phyloP scores from a whole-genome alignment of 2,113 vertebrate species.

The Saccopteryx bilineata region DNA sequence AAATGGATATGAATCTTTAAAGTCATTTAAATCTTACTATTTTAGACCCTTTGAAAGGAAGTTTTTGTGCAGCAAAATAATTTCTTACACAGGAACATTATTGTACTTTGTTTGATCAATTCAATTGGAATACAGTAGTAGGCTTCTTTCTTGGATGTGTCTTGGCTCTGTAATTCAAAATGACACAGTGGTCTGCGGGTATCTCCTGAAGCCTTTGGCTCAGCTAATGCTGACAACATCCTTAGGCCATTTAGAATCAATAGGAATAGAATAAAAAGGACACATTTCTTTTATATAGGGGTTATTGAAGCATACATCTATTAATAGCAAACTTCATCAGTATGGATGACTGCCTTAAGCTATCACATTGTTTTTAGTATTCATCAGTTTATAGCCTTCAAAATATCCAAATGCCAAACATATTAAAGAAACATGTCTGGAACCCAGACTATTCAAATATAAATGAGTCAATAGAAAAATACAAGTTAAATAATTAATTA shows the following conservation, averaged over 20 bases:
- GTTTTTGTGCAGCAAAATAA: constrained; percentile 12
- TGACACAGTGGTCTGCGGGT: background rate
- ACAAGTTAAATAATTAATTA: constrained; percentile 77
- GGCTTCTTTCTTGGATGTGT: background rate
- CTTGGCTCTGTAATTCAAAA: constrained; percentile 34
- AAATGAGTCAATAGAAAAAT: constrained; percentile 61
- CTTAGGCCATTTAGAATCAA: constrained; percentile 55
- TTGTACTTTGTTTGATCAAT: constrained; percentile 8
- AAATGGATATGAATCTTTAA: background rate
- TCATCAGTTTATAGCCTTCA: constrained; percentile 72
- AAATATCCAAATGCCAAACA: constrained; percentile 67
- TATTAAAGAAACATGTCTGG: constrained; percentile 67
- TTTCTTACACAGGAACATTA: constrained; percentile 2
- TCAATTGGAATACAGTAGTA: background rate
- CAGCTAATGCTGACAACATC: constrained; percentile 19
- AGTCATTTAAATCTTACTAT: constrained; percentile 32
- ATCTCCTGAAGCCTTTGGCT: constrained; percentile 31
- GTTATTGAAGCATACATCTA: constrained; percentile 62
- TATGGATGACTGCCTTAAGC: constrained; percentile 78
- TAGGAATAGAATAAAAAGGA: constrained; percentile 49
- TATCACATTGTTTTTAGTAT: constrained; percentile 63
- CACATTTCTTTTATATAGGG: constrained; percentile 51
- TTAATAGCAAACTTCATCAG: constrained; percentile 79
- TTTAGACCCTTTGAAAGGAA: constrained; percentile 41
- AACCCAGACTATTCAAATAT: constrained; percentile 66